Evolutionary conservation across 2,113 vertebrate species (phyloP).

Genomic region (Crocuta crocuta): DNA sequence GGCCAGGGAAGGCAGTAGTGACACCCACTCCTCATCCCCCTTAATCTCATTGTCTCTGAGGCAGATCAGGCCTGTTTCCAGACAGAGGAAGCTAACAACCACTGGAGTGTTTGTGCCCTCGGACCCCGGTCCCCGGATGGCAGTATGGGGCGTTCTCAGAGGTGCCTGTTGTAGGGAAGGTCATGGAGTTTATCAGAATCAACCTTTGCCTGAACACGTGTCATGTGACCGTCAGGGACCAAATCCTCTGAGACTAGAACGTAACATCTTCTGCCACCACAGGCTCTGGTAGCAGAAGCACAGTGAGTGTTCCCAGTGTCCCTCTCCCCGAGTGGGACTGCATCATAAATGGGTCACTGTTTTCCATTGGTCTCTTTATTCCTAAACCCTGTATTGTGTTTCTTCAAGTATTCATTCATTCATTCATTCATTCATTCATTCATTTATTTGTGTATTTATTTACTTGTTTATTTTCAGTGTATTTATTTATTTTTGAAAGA

Average conservation of each 20-base stretch:
- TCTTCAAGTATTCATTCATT: neutral
- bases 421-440: too few relatives aligned
- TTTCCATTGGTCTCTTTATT: neutral
- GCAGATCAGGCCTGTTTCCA: too few relatives aligned
- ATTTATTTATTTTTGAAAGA: too few relatives aligned
- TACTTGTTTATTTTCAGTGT: too few relatives aligned
- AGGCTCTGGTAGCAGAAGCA: neutral
- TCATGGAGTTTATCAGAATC: neutral
- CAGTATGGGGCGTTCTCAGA: neutral
- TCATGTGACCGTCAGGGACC: neutral
- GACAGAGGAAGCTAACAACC: neutral
- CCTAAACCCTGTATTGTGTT: neutral
- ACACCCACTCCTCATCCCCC: rapidly evolving
- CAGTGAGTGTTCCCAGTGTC: neutral
- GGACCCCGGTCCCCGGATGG: neutral
- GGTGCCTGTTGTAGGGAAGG: neutral
- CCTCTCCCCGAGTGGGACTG: neutral
- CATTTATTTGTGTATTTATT: neutral
- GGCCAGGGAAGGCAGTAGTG: neutral
- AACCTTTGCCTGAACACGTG: neutral
- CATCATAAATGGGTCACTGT: neutral
- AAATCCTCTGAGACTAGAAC: neutral
- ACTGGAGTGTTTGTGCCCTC: rapidly evolving
- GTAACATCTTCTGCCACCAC: neutral
- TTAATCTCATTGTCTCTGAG: neutral